These are phyloP conservation scores for Crypturellus tataupa DNA, from an alignment of 2,797 vertebrate genomes.

Conservation along the genomic window DNA sequence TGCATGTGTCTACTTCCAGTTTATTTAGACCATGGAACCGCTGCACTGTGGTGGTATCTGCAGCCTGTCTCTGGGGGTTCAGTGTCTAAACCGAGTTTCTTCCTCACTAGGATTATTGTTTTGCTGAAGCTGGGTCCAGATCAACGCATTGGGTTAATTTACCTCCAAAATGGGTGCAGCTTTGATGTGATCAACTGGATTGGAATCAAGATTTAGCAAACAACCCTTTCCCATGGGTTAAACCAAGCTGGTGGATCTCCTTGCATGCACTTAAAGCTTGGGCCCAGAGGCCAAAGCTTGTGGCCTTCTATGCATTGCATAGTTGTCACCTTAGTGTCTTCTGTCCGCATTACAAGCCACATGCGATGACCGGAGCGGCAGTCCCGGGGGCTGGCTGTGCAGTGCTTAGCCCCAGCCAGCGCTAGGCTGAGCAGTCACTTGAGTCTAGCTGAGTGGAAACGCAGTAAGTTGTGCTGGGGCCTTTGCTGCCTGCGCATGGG, in stretches of 20 bases:
- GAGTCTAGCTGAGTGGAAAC: background rate
- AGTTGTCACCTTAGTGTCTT: background rate
- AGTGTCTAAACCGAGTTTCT: background rate
- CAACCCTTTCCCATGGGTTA: background rate
- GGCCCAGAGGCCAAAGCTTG: background rate
- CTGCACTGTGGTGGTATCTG: background rate
- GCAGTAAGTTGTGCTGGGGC: fast-evolving
- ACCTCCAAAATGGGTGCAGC: background rate
- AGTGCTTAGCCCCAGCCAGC: fast-evolving
- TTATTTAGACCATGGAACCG: background rate
- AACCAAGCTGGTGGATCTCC: background rate
- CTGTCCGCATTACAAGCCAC: fast-evolving
- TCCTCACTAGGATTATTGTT: background rate
- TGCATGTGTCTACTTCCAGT: background rate
- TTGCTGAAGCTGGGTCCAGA: background rate
- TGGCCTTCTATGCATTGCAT: background rate
- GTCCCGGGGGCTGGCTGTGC: background rate
- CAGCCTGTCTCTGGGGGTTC: background rate
- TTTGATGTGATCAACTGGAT: background rate
- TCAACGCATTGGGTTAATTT: background rate
- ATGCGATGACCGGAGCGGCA: background rate
- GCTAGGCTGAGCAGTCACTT: background rate
- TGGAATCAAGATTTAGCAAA: background rate
- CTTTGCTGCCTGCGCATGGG: background rate
- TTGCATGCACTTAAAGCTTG: background rate